A percentile compares a stretch with the other conserved stretches of the same genome.
These are phyloP conservation scores for Halcyon badia DNA, from an alignment of 2,797 vertebrate genomes.

Conservation along the genomic window DNA sequence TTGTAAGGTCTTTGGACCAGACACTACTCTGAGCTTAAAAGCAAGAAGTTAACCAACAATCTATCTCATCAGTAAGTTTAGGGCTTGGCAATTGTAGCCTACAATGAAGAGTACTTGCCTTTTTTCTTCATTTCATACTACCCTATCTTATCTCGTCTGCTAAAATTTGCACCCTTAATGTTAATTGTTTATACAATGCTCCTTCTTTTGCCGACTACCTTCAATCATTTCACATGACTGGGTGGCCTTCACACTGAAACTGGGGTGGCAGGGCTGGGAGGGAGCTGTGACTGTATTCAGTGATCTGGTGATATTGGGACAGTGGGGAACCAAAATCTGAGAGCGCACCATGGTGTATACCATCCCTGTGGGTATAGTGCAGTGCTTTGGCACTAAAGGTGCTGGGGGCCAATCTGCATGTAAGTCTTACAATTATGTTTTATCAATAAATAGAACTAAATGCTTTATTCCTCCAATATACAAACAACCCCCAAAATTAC, in stretches of 20 bases:
- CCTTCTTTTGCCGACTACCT: not conserved
- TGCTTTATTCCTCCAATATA: not conserved
- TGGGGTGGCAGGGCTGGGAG: not conserved
- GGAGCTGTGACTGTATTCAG: not conserved
- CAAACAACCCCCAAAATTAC: not conserved
- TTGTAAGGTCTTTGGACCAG: not conserved
- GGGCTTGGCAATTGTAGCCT: not conserved
- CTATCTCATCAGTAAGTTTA: not conserved
- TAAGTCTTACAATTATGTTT: not conserved
- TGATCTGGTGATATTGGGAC: not conserved
- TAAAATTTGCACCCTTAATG: not conserved
- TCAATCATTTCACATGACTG: rapidly evolving
- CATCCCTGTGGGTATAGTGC: not conserved
- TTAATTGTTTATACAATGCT: not conserved
- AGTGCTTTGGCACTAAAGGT: not conserved
- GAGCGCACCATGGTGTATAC: rapidly evolving
- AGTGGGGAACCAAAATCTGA: not conserved
- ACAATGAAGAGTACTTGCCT: not conserved
- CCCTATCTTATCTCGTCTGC: not conserved
- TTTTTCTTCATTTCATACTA: not conserved
- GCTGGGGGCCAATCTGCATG: not conserved
- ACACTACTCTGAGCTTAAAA: not conserved
- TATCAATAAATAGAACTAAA: not conserved
- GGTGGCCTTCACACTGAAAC: not conserved
- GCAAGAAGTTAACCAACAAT: not conserved